Conservation (phyloP, 2,797 vertebrate genomes). For the Hipposideros larvatus region DNA sequence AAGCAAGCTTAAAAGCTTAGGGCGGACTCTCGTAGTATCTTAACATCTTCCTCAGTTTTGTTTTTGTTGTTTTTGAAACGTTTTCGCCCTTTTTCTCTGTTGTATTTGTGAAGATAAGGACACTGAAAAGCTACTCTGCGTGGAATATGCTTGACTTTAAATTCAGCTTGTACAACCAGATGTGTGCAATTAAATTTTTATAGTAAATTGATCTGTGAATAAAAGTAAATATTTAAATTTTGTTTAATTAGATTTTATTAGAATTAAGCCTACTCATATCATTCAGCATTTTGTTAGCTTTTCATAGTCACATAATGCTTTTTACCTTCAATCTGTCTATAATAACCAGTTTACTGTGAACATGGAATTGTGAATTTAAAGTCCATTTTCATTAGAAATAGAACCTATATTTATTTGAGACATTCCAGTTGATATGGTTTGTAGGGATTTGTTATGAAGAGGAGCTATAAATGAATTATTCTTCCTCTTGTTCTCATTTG, state of each 20-base stretch:
- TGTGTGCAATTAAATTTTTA: slow-evolving; percentile 30
- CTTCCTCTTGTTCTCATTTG: slow-evolving; percentile 5
- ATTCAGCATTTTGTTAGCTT: background rate
- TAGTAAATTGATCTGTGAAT: slow-evolving; percentile 41
- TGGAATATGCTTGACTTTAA: slow-evolving; percentile 42
- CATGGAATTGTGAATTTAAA: slow-evolving; percentile 23
- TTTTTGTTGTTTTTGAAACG: background rate
- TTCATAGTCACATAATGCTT: background rate
- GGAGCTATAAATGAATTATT: slow-evolving; percentile 4
- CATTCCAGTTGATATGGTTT: background rate
- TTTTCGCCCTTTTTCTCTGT: background rate
- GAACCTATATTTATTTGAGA: slow-evolving; percentile 41
- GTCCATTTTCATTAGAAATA: slow-evolving; percentile 1
- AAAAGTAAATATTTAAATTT: slow-evolving; percentile 46
- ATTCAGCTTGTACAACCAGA: background rate
- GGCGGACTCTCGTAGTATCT: background rate
- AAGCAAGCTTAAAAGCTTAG: background rate
- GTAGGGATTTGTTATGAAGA: background rate
- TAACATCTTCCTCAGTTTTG: background rate
- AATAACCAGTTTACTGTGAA: slow-evolving; percentile 2
- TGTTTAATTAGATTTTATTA: slow-evolving; percentile 24
- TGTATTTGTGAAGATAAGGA: background rate
- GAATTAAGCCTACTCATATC: background rate
- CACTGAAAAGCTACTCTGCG: slow-evolving; percentile 11
- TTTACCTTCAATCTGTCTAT: background rate